Evolutionary conservation across 2,797 vertebrate species (phyloP).

Genomic region (Okamejei kenojei): DNA sequence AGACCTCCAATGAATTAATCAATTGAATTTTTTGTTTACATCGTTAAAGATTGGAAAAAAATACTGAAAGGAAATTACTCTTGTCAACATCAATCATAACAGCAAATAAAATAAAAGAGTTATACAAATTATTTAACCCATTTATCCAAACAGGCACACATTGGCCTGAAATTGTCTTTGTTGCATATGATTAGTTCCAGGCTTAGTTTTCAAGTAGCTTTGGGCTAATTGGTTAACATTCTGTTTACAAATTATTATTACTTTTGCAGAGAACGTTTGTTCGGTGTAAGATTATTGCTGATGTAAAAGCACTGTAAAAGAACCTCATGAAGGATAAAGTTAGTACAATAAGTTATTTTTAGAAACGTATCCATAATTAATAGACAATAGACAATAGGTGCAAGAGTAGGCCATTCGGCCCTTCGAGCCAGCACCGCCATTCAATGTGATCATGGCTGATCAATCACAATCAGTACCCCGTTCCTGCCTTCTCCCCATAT

Average conservation of each 20-base stretch:
- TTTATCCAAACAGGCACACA: not conserved
- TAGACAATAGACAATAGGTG: no score
- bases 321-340: not conserved
- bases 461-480: no score
- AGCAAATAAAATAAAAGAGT: not conserved
- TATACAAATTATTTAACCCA: not conserved
- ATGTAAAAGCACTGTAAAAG: not conserved
- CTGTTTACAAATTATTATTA: not conserved
- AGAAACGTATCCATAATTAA: no score
- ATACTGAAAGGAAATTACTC: not conserved
- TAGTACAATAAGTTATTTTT: not conserved
- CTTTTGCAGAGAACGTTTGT: not conserved
- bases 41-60: not conserved
- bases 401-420: no score
- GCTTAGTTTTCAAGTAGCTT: not conserved
- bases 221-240: not conserved
- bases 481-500: no score
- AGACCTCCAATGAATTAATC: not conserved
- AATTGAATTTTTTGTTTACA: not conserved
- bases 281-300: not conserved
- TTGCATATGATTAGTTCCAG: not conserved
- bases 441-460: no score
- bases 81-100: not conserved
- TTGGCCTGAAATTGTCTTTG: not conserved
- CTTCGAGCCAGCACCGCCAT: no score